Evolutionary conservation across 2,113 vertebrate species (phyloP).

Genomic region (Apodemus sylvaticus): DNA sequence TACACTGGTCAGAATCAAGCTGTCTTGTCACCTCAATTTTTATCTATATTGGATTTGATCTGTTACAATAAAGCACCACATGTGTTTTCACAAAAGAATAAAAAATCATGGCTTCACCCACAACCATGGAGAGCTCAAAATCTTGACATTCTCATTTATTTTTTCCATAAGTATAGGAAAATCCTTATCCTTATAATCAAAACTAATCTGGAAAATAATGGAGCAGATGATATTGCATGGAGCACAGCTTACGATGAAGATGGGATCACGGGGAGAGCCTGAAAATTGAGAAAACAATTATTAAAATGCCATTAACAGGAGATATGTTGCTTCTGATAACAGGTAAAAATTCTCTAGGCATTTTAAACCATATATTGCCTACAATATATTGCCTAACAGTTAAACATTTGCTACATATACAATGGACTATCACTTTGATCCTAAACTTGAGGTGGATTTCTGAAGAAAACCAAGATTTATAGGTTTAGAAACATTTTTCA

Average conservation of each 20-base stretch:
- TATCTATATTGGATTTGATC: background rate
- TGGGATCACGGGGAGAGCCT: no score
- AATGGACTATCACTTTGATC: background rate
- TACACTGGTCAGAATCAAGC: background rate
- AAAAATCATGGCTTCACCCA: slow-evolving; percentile 8
- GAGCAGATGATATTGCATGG: no score
- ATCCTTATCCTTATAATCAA: background rate
- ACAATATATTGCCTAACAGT: background rate
- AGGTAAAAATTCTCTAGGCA: background rate
- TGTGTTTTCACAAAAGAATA: background rate
- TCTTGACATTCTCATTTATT: background rate
- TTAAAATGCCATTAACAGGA: background rate
- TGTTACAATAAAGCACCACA: no score
- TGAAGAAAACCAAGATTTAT: background rate
- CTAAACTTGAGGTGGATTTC: background rate
- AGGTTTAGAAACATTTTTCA: background rate
- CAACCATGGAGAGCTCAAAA: slow-evolving; percentile 17
- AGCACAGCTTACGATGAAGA: no score
- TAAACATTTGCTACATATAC: background rate
- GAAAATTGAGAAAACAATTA: no score
- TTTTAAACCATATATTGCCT: background rate
- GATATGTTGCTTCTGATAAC: background rate
- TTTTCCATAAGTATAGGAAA: slow-evolving; percentile 12
- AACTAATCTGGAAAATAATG: no score
- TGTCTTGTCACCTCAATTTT: background rate